phyloP scores from a whole-genome alignment of 2,113 vertebrate species.

The Leuciscus idus region DNA sequence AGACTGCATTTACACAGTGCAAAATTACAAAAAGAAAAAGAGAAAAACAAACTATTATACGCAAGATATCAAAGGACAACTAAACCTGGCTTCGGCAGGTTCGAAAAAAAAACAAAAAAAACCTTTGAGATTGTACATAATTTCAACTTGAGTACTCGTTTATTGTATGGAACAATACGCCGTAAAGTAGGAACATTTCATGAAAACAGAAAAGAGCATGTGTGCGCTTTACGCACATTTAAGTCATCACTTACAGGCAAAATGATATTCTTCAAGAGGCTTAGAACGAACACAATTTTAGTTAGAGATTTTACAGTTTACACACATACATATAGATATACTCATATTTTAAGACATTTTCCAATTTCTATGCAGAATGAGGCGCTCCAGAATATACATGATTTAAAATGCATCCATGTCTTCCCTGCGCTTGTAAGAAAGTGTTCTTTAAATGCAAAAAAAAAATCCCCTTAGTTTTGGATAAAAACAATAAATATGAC shows the following conservation, averaged over 20 bases:
- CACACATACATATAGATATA: slow-evolving; percentile 69
- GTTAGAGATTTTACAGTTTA: slow-evolving; percentile 76
- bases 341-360: slow-evolving; percentile 63
- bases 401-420: slow-evolving; percentile 38
- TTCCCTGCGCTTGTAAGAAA: slow-evolving; percentile 46
- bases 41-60: slow-evolving; percentile 80
- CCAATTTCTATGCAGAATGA: slow-evolving; percentile 47
- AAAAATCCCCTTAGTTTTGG: slow-evolving; percentile 62
- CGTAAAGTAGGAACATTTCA: slow-evolving; percentile 53
- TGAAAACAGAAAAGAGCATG: slow-evolving; percentile 59
- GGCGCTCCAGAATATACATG: slow-evolving; percentile 36
- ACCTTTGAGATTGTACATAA: slow-evolving; percentile 70
- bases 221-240: slow-evolving; percentile 54
- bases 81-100: slow-evolving; percentile 87
- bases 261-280: slow-evolving; percentile 48
- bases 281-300: slow-evolving; percentile 61
- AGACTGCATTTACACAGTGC: slow-evolving; percentile 99
- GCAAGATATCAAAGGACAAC: slow-evolving; percentile 91
- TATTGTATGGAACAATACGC: slow-evolving; percentile 42
- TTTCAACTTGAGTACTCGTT: slow-evolving; percentile 39
- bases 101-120: slow-evolving; percentile 48
- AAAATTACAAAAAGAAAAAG: slow-evolving; percentile 79
- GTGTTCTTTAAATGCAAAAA: slow-evolving; percentile 45
- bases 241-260: slow-evolving; percentile 62
- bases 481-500: slow-evolving; percentile 77